Percentiles rank a stretch among this genome's conserved stretches.
Conservation (phyloP, 2,113 vertebrate genomes). For the Phalacrocorax aristotelis region DNA sequence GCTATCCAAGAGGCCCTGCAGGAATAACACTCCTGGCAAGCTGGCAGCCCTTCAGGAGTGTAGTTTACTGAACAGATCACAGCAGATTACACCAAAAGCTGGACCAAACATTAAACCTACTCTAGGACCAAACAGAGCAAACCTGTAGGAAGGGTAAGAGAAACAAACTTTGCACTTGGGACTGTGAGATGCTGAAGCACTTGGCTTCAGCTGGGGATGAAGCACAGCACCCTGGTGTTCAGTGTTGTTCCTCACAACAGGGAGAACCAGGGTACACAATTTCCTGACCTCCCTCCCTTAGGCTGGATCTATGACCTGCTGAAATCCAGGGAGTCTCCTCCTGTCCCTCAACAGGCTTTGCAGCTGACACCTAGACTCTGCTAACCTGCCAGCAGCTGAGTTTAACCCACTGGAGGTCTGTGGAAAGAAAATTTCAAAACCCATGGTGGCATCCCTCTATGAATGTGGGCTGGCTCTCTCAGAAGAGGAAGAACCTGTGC, state of each 20-base stretch:
- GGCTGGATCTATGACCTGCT: not conserved
- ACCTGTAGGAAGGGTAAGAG: not conserved
- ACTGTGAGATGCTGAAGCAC: not conserved
- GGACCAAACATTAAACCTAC: not conserved
- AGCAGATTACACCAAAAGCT: not conserved
- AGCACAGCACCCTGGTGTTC: not conserved
- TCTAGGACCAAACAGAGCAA: not conserved
- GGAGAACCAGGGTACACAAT: not conserved
- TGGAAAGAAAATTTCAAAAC: not conserved
- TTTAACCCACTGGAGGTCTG: not conserved
- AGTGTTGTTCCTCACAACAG: not conserved
- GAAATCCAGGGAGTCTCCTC: not conserved
- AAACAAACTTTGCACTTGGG: not conserved
- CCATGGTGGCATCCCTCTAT: rapidly evolving
- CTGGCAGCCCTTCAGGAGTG: not conserved
- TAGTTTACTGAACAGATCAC: not conserved
- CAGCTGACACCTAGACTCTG: not conserved
- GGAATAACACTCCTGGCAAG: not conserved
- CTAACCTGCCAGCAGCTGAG: not conserved
- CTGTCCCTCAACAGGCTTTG: not conserved
- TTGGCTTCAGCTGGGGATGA: not conserved
- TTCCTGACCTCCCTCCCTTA: not conserved
- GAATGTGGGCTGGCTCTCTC: not conserved
- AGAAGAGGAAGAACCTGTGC: not conserved
- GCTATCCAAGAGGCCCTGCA: not conserved